phyloP scores from a whole-genome alignment of 1,140 invertebrate genomes.

The Popillia japonica region DNA sequence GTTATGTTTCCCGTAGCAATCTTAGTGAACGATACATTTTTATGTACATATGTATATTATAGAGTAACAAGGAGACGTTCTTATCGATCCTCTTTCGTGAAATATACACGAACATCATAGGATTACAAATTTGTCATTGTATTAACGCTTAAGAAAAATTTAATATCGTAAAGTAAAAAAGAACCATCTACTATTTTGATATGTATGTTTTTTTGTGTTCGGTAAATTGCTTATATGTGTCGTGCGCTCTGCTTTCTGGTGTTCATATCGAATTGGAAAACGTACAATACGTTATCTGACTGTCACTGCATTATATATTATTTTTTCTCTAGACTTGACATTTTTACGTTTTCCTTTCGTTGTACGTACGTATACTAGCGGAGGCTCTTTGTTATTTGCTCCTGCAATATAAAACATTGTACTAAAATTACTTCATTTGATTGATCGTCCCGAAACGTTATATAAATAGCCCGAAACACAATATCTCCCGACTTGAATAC shows the following conservation, averaged over 20 bases:
- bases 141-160: too few relatives aligned
- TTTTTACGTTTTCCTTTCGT: constrained; percentile 40
- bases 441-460: background rate
- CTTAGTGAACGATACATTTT: constrained; percentile 16
- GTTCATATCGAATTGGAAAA: background rate
- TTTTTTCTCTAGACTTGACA: constrained; percentile 22
- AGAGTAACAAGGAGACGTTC: constrained; percentile 7
- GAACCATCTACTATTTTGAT: background rate
- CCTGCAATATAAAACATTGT: constrained; percentile 41
- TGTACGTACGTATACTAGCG: too few relatives aligned
- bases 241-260: too few relatives aligned
- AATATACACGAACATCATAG: constrained; percentile 15
- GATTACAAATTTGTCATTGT: background rate
- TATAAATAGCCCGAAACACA: constrained; percentile 29
- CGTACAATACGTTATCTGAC: constrained; percentile 18
- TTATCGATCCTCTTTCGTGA: constrained; percentile 12
- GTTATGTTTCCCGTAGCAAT: constrained; percentile 15
- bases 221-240: background rate
- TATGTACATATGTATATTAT: constrained; percentile 13
- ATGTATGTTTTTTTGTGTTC: background rate
- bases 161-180: background rate
- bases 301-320: constrained; percentile 29
- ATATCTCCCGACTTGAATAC: constrained; percentile 13
- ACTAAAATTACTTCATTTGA: constrained; percentile 37
- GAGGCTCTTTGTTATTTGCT: constrained; percentile 43